A percentile compares a stretch with the other conserved stretches of the same genome.
Conservation (phyloP, 2,797 vertebrate genomes). For the Sebastes hopkinsi region DNA sequence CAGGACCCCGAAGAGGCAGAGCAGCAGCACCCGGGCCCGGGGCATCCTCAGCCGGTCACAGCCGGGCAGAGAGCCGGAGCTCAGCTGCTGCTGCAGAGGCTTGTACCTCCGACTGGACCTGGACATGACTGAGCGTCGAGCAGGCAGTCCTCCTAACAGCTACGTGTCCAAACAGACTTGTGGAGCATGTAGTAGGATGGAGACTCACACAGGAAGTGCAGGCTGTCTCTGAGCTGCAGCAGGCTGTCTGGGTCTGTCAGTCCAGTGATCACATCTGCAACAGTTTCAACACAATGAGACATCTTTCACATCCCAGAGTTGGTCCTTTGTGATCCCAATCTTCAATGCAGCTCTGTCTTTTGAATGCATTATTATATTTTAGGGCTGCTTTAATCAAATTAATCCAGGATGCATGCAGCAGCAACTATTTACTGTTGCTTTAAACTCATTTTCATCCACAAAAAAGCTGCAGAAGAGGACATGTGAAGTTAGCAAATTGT, state of each 20-base stretch:
- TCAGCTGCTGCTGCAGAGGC: conserved; percentile 53
- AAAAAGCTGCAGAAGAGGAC: background rate
- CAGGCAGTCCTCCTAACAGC: conserved; percentile 2
- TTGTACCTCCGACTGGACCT: conserved; percentile 75
- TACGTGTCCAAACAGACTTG: conserved; percentile 64
- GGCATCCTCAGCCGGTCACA: conserved; percentile 67
- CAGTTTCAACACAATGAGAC: background rate
- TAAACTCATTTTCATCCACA: background rate
- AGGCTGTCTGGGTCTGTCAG: too few relatives aligned
- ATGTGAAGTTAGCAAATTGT: background rate
- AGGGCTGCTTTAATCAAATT: background rate
- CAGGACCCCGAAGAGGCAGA: conserved; percentile 77
- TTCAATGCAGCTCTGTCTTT: background rate
- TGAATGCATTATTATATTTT: background rate
- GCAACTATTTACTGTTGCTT: background rate
- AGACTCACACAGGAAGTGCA: conserved; percentile 49
- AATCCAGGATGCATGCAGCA: background rate
- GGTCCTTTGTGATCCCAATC: background rate
- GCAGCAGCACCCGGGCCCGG: conserved; percentile 70
- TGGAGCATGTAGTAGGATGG: conserved; percentile 9
- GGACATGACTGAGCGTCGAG: conserved; percentile 65
- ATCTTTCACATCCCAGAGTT: background rate
- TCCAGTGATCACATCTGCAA: background rate
- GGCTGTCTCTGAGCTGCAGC: background rate
- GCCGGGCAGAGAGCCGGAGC: conserved; percentile 38